Conservation (phyloP, 2,888 invertebrate species). For the Andrena flavipes region DNA sequence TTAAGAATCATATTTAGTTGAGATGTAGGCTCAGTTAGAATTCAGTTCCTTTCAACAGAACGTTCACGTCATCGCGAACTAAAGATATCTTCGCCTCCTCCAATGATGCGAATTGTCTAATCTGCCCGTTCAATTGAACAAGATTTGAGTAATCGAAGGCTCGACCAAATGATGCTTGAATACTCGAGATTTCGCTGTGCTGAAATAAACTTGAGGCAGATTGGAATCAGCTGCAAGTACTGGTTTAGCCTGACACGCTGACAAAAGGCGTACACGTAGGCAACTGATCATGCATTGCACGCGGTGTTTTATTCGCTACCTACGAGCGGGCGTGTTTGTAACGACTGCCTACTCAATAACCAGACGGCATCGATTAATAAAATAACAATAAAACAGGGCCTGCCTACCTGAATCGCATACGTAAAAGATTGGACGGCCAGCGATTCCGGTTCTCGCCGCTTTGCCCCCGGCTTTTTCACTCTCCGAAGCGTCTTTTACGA, state of each 20-base stretch:
- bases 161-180: neutral
- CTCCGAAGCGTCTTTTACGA: conserved; percentile 34
- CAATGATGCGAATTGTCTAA: too few relatives aligned
- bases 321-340: conserved; percentile 51
- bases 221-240: conserved; percentile 18
- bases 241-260: conserved; percentile 44
- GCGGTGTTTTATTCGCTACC: conserved; percentile 56
- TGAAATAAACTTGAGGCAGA: conserved; percentile 24
- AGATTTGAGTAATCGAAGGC: neutral
- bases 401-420: conserved; percentile 51
- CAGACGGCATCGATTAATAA: conserved; percentile 76
- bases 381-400: conserved; percentile 75
- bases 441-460: conserved; percentile 43
- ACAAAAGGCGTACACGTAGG: conserved; percentile 67
- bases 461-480: conserved; percentile 17
- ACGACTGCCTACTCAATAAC: conserved; percentile 72
- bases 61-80: too few relatives aligned
- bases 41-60: too few relatives aligned
- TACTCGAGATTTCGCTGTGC: conserved; percentile 13
- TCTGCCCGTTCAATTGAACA: neutral
- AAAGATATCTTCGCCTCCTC: too few relatives aligned
- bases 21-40: too few relatives aligned
- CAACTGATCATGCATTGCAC: conserved; percentile 56
- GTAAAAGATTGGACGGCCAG: conserved; percentile 43
- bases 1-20: too few relatives aligned